Evolutionary conservation across 2,888 invertebrate species (phyloP).

Genomic region (Caenorhabditis sp.): DNA sequence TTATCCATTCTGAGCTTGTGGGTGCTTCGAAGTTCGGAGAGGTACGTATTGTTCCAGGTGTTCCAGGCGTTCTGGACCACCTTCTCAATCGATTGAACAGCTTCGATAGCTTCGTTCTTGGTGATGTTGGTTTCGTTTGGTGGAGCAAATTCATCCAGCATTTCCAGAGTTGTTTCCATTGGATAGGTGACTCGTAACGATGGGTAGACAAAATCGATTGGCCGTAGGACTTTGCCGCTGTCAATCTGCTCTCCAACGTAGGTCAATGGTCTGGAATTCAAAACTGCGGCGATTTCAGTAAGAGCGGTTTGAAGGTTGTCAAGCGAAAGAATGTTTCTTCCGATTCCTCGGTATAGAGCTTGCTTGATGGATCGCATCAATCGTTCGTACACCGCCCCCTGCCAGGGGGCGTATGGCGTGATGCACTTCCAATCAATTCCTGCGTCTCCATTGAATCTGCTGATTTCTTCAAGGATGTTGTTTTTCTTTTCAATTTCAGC

Average conservation of each 20-base stretch:
- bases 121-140: not conserved
- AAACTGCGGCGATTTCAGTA: constrained; percentile 78
- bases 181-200: not conserved
- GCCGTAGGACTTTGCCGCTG: constrained; percentile 31
- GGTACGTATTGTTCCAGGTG: not conserved
- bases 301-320: constrained; percentile 81
- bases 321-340: constrained; percentile 83
- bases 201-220: constrained; percentile 59
- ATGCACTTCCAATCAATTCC: constrained; percentile 83
- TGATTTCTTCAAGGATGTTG: constrained; percentile 15
- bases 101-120: not conserved
- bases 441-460: not conserved
- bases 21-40: not conserved
- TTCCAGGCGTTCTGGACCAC: not conserved
- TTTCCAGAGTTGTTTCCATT: not conserved
- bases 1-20: constrained; percentile 20
- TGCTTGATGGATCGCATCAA: constrained; percentile 83
- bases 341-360: constrained; percentile 82
- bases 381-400: constrained; percentile 84
- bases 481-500: too few species aligned
- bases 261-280: constrained; percentile 83
- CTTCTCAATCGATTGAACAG: not conserved
- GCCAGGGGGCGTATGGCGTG: constrained; percentile 84
- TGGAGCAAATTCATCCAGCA: not conserved
- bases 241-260: constrained; percentile 78